These are phyloP conservation scores for Polyergus mexicanus DNA, from an alignment of 1,140 invertebrate species.

Conservation along the genomic window DNA sequence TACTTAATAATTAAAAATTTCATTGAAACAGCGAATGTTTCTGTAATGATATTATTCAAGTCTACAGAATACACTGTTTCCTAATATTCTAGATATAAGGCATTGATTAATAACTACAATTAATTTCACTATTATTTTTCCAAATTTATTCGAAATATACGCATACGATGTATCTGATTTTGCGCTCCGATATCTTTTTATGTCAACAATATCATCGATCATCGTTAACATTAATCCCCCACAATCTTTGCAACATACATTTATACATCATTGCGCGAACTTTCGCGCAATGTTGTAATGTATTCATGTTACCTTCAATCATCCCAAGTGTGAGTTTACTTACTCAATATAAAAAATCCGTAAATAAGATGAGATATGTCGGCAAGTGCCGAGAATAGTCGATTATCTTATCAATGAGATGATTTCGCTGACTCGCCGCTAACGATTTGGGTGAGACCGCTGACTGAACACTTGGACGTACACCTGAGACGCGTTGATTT, in stretches of 20 bases:
- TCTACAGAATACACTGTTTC: not conserved
- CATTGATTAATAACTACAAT: not conserved
- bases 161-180: not conserved
- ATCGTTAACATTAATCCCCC: not conserved
- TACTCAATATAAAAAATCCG: not conserved
- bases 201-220: not conserved
- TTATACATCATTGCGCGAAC: not conserved
- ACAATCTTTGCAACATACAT: not conserved
- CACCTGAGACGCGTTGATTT: constrained; percentile 36
- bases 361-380: not conserved
- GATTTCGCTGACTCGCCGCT: not conserved
- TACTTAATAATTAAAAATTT: not conserved
- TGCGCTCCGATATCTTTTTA: not conserved
- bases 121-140: not conserved
- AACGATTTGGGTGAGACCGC: not conserved
- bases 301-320: not conserved
- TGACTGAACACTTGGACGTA: not conserved
- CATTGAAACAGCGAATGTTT: not conserved
- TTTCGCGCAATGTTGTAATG: not conserved
- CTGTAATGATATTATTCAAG: not conserved
- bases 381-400: not conserved
- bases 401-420: not conserved
- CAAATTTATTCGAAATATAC: not conserved
- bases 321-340: constrained; percentile 24
- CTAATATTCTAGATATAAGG: not conserved